Percentiles rank a stretch among this genome's conserved stretches.
Evolutionary conservation across 1,140 invertebrate species (phyloP).

Genomic region (Procambarus virginalis): DNA sequence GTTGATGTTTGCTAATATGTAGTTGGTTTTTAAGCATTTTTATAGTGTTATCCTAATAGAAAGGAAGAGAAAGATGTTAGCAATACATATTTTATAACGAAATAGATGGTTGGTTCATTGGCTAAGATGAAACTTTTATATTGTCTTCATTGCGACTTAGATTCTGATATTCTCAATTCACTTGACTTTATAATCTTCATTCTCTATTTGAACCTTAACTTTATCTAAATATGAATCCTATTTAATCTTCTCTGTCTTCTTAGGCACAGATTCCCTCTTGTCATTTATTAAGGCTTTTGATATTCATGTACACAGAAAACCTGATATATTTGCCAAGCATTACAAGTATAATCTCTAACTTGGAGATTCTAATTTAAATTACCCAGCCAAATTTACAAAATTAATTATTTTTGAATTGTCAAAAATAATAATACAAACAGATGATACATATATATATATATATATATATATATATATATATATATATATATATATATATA

Average conservation of each 20-base stretch:
- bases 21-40: constrained; percentile 60
- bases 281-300: constrained; percentile 42
- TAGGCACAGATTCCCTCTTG: constrained; percentile 45
- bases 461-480: constrained; percentile 3
- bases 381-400: too few species aligned
- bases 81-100: constrained; percentile 63
- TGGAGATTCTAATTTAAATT: too few species aligned
- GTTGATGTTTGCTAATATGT: constrained; percentile 62
- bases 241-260: constrained; percentile 46
- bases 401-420: too few species aligned
- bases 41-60: constrained; percentile 61
- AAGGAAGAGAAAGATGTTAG: constrained; percentile 57
- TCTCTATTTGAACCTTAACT: constrained; percentile 43
- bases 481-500: not conserved
- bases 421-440: not conserved
- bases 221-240: constrained; percentile 56
- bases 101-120: constrained; percentile 56
- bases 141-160: constrained; percentile 39
- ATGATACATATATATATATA: not conserved
- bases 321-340: constrained; percentile 2
- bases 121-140: constrained; percentile 58
- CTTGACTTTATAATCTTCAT: constrained; percentile 44
- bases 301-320: constrained; percentile 58
- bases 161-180: constrained; percentile 56
- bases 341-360: too few species aligned